Evolutionary conservation across 2,113 vertebrate genomes (phyloP).

Genomic region (Athene noctua): DNA sequence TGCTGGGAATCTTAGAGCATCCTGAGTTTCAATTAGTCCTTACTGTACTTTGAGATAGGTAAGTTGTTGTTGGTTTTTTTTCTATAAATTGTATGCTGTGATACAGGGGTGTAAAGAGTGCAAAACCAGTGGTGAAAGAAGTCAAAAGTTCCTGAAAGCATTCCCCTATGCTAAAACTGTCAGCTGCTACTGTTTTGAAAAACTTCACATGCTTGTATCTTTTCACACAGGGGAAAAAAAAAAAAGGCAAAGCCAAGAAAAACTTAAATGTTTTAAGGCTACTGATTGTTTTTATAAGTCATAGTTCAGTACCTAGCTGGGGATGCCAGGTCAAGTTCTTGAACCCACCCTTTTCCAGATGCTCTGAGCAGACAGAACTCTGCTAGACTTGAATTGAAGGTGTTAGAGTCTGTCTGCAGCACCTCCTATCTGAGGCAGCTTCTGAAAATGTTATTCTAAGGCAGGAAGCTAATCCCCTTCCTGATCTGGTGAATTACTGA

Average conservation of each 20-base stretch:
- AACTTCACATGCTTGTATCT: neutral
- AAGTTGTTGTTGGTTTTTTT: no score
- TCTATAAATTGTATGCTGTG: neutral
- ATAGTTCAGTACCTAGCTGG: neutral
- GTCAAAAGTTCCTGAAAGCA: neutral
- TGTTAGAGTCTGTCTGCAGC: slow-evolving; percentile 10
- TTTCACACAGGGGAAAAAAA: neutral
- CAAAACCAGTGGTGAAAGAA: neutral
- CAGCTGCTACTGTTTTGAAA: neutral
- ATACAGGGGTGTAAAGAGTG: neutral
- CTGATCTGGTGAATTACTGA: neutral
- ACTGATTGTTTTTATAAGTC: neutral
- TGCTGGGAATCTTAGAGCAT: neutral
- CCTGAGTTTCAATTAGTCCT: neutral
- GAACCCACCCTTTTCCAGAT: neutral
- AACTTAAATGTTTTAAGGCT: neutral
- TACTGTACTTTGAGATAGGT: neutral
- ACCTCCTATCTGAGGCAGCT: slow-evolving; percentile 3
- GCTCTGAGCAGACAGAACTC: neutral
- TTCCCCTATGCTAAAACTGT: neutral
- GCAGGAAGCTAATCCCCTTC: slow-evolving; percentile 21
- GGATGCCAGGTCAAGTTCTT: neutral
- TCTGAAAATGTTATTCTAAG: slow-evolving; percentile 25
- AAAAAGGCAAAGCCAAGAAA: neutral
- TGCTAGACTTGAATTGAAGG: neutral